Evolutionary conservation across 1,140 invertebrate species (phyloP), one percentile per base, ranked within the genome.

Genomic region (Drosophila albomicans): DNA sequence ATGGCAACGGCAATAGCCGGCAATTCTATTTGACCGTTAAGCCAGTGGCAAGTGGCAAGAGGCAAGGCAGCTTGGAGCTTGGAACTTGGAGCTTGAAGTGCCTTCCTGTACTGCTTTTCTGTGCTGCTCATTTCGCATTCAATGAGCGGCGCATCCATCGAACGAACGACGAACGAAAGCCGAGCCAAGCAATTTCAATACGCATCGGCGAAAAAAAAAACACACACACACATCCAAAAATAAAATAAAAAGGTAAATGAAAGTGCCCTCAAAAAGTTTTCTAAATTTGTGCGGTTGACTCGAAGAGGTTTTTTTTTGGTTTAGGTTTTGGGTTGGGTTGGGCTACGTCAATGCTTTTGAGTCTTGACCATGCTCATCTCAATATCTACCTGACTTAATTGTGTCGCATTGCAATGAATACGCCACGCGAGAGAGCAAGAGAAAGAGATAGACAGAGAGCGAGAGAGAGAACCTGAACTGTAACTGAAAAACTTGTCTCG

Each of bases 221-320:
- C 3, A 20, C 20, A 25, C 20, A 20, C 20, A 25, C 20, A 25
- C 20, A 25, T 25, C 54, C 59, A 58, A 48, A 49, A 43, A 45
- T 45, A 48, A 68, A 63, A 61, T 16, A 69, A 86, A 85, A 88
- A 86, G 85, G 85, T 88, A 89, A 88, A 88, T 88, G 85, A 88
- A 88, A 88, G 85, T 88, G 85, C 85, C 85, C 85, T 88, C 81
- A 88, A 88, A 88, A 89, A 82, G 81, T 90, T 88, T 88, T 88
- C 85, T 88, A 88, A 89, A 88, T 88, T 85, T 88, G 80, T 87
- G 81, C 84, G 77, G 79, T 75, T 67, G 63, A 63, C 63, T 63
- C 71, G 79, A 79, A 73, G 73, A 67, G 69, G 7, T 32, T 6
- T 32, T 32, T 7, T 32, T 32, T 32, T 32, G 30, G 30, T 62